Percentiles rank a stretch among this genome's conserved stretches.
phyloP scores from a whole-genome alignment of 1,140 invertebrate species.

The Aphaenogaster ashmeadi region DNA sequence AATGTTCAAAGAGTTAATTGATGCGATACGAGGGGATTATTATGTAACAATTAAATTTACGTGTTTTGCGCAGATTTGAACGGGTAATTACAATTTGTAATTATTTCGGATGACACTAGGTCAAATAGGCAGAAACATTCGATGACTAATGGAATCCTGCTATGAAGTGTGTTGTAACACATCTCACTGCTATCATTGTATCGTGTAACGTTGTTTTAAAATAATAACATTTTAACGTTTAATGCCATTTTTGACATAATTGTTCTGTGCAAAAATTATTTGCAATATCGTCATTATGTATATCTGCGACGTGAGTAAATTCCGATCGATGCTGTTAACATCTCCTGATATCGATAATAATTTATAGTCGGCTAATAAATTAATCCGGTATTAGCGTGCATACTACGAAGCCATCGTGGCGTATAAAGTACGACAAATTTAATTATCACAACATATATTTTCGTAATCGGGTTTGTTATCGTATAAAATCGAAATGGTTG shows the following conservation, averaged over 20 bases:
- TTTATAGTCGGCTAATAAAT: conserved; percentile 18
- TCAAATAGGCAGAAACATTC: conserved; percentile 13
- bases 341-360: conserved; percentile 27
- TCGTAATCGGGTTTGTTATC: conserved; percentile 47
- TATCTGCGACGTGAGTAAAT: conserved; percentile 12
- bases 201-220: conserved; percentile 10
- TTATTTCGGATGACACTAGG: conserved; percentile 16
- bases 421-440: conserved; percentile 58
- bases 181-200: background rate
- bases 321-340: conserved; percentile 1
- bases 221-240: background rate
- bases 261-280: conserved; percentile 31
- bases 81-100: conserved; percentile 40
- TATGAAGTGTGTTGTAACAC: background rate
- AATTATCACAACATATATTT: conserved; percentile 58
- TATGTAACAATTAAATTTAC: conserved; percentile 31
- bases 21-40: conserved; percentile 10
- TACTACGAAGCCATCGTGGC: conserved; percentile 8
- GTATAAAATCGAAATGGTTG: conserved; percentile 54
- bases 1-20: conserved; percentile 48
- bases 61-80: conserved; percentile 39
- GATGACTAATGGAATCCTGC: background rate
- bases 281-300: background rate
- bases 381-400: conserved; percentile 14
- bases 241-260: background rate